Base-by-base conservation (phyloP, 1,140 invertebrate species). In the Drosophila pseudoananassae region DNA sequence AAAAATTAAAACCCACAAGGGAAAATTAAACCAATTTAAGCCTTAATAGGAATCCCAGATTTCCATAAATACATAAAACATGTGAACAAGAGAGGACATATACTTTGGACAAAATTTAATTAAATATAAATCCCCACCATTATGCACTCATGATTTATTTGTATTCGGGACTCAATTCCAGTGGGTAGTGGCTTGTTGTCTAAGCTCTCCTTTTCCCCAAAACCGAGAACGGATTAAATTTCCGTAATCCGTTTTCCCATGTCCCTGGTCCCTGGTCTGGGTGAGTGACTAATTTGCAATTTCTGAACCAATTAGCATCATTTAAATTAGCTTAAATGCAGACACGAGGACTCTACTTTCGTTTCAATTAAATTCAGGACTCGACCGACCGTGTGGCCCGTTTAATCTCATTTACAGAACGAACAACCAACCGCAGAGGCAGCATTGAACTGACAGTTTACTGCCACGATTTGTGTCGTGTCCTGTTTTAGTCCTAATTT, bases 371-470 rank as follows among this genome's bases (percentile, higher is more conserved):
- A 61, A 40, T 33, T 33, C 55, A 45, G 29, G 14, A 14, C 17
- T 6, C 31, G 74, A 70, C 76, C 31, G 74, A 70, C 76, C 76
- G 75, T 68, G 53, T 73, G 75, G 68, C 76, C 73, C 68, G 68
- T 14, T 61, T 58, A 68, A 73, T 50, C 40, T 69, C 50, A 58
- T 45, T 9, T 31, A 33, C 47, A 36, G 10, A 9, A 36, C 10
- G 52, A 15, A 36, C 38, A 33, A 9, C 8, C 14, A 43, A 2
- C n/a, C 31, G 3, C 43, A 36, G n/a, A 10, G 6, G 38, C 65
- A 27, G 46, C 23, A 58, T 25, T 33, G 29, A n/a, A 33, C 47
- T 27, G 25, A 27, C 25, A 27, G 68, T 55, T 69, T 69, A 47
- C 50, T 63, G 33, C 10, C 45, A 25, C 45, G 31, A 72, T 70